A percentile compares a stretch with the other conserved stretches of the same genome.
Evolutionary conservation across 2,888 invertebrate species (phyloP).

Genomic region (Tupiocoris notatus): DNA sequence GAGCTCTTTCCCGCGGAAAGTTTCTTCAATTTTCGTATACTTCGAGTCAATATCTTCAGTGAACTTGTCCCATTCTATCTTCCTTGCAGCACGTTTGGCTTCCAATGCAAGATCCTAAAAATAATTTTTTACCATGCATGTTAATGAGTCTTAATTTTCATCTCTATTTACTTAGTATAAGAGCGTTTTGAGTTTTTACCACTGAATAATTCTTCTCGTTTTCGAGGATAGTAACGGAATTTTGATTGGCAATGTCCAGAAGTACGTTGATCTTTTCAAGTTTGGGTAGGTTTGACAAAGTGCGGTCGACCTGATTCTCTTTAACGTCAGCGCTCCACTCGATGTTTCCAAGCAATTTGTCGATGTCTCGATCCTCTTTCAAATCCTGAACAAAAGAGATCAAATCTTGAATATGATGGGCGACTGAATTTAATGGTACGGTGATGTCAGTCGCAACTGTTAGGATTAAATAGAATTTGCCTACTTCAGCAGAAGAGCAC

Average conservation of each 20-base stretch:
- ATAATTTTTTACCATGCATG: too few relatives aligned
- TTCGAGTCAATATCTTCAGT: constrained; percentile 75
- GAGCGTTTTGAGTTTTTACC: too few relatives aligned
- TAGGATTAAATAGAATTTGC: too few relatives aligned
- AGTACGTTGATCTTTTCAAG: constrained; percentile 65
- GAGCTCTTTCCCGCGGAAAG: constrained; percentile 75
- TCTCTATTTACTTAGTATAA: too few relatives aligned
- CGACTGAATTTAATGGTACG: too few relatives aligned
- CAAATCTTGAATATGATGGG: too few relatives aligned
- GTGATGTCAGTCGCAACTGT: too few relatives aligned
- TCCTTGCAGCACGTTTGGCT: constrained; percentile 58
- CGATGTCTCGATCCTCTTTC: constrained; percentile 75
- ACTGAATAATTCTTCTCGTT: constrained; percentile 60
- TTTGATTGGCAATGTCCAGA: constrained; percentile 64
- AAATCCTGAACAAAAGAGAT: constrained; percentile 64
- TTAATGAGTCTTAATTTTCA: too few relatives aligned
- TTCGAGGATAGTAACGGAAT: constrained; percentile 63
- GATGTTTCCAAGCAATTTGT: constrained; percentile 71
- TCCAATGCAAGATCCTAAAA: constrained; percentile 57
- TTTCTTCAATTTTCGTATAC: constrained; percentile 72
- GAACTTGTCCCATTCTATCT: constrained; percentile 69
- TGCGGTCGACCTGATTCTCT: constrained; percentile 69
- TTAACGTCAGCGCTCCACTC: constrained; percentile 76
- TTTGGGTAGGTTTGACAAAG: constrained; percentile 63
- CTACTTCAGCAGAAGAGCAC: too few relatives aligned